Conservation (phyloP, 2,888 invertebrate genomes). For the Acrocyrtus sp. region DNA sequence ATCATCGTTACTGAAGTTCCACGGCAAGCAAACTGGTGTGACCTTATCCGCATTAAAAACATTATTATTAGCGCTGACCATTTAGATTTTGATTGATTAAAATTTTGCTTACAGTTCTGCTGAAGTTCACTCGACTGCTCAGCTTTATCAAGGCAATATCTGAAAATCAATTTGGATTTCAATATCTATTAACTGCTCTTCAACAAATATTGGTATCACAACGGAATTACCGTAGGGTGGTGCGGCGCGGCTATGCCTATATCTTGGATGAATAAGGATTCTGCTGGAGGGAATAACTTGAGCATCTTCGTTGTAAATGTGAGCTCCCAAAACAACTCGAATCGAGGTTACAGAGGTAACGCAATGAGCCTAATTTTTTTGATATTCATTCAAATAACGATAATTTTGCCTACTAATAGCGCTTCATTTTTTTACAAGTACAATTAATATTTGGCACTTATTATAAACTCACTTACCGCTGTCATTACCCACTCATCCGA, state of each 20-base stretch:
- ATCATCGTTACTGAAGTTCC: slow-evolving; percentile 35
- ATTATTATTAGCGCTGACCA: background rate
- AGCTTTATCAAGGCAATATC: slow-evolving; percentile 40
- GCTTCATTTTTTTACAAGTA: no score
- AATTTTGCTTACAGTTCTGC: slow-evolving; percentile 10
- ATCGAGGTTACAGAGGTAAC: slow-evolving; percentile 17
- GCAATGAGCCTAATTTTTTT: slow-evolving; percentile 51
- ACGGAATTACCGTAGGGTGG: slow-evolving; percentile 34
- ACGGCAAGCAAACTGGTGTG: slow-evolving; percentile 56
- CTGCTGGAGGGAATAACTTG: slow-evolving; percentile 6
- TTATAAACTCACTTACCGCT: slow-evolving; percentile 18
- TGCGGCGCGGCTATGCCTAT: slow-evolving; percentile 15
- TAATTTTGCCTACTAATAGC: no score
- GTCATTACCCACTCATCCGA: slow-evolving; percentile 47
- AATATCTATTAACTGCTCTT: slow-evolving; percentile 14
- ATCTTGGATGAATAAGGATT: slow-evolving; percentile 16
- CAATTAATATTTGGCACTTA: background rate
- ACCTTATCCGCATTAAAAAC: slow-evolving; percentile 15
- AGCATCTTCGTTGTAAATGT: background rate
- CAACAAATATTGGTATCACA: no score
- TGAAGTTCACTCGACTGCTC: slow-evolving; percentile 1
- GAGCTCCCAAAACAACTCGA: slow-evolving; percentile 24
- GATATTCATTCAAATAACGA: no score
- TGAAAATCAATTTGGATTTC: slow-evolving; percentile 57
- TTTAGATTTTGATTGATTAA: background rate